phyloP scores from a whole-genome alignment of 2,888 invertebrate species.

The Busseola fusca region DNA sequence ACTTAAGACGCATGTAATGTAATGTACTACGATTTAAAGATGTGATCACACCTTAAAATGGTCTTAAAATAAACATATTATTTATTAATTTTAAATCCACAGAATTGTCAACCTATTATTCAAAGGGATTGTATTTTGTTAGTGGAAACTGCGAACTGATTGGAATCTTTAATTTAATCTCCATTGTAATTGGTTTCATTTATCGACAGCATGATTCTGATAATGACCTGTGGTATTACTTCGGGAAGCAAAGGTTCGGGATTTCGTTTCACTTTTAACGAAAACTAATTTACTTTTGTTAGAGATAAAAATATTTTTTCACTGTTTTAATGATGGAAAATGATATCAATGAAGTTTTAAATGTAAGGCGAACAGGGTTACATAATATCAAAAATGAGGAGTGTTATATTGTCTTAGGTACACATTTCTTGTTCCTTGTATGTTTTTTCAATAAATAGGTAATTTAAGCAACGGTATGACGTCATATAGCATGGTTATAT shows the following conservation, averaged over 20 bases:
- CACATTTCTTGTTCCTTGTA: background rate
- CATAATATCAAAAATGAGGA: background rate
- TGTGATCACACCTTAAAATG: background rate
- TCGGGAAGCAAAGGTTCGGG: background rate
- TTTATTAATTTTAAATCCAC: background rate
- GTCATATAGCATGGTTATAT: conserved; percentile 13
- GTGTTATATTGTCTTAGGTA: conserved; percentile 7
- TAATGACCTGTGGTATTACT: conserved; percentile 1
- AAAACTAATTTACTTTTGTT: background rate
- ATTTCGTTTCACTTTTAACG: conserved; percentile 1
- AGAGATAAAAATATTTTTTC: too few species aligned
- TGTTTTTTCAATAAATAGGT: background rate
- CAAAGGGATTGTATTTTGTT: conserved; percentile 2
- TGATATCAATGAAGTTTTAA: background rate
- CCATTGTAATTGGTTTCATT: conserved; percentile 18
- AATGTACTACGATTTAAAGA: background rate
- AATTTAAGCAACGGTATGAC: background rate
- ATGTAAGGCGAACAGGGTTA: background rate
- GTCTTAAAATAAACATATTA: background rate
- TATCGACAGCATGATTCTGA: background rate
- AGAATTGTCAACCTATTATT: background rate
- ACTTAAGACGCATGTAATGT: background rate
- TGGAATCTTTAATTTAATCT: conserved; percentile 5
- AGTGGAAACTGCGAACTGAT: background rate
- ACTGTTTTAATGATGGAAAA: background rate